Conservation (phyloP, 2,888 invertebrate genomes). For the Platycnemis pennipes region DNA sequence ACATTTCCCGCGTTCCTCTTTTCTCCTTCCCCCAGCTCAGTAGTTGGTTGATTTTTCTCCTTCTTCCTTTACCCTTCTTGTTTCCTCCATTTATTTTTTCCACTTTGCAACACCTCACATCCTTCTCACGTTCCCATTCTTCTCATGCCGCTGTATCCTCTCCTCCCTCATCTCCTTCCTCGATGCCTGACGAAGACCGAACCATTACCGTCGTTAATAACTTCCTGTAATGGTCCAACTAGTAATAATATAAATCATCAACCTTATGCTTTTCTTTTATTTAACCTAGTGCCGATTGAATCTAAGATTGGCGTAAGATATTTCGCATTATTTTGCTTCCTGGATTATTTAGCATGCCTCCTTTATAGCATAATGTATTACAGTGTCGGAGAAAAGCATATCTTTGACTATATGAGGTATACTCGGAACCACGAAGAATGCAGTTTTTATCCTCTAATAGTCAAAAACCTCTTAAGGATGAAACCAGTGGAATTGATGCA, state of each 20-base stretch:
- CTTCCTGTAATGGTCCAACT: neutral
- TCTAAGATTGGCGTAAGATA: neutral
- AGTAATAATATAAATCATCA: constrained; percentile 41
- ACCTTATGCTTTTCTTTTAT: constrained; percentile 4
- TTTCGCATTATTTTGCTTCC: neutral
- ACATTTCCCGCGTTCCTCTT: no score
- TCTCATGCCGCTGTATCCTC: neutral
- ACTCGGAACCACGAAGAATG: no score
- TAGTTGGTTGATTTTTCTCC: no score
- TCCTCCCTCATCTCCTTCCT: neutral
- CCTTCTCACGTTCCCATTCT: neutral
- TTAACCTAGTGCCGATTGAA: neutral
- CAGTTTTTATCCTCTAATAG: no score
- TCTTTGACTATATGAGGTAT: no score
- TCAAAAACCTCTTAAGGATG: no score
- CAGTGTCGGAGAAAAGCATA: no score
- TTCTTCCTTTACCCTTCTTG: no score
- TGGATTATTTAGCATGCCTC: neutral
- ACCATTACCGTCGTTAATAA: constrained; percentile 33
- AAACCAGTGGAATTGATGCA: no score
- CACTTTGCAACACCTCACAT: neutral
- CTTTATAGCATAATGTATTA: no score
- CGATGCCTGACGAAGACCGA: neutral
- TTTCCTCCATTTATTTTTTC: no score
- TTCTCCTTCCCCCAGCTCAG: no score